Conservation (phyloP, 2,797 vertebrate species). For the Antennarius maculatus region DNA sequence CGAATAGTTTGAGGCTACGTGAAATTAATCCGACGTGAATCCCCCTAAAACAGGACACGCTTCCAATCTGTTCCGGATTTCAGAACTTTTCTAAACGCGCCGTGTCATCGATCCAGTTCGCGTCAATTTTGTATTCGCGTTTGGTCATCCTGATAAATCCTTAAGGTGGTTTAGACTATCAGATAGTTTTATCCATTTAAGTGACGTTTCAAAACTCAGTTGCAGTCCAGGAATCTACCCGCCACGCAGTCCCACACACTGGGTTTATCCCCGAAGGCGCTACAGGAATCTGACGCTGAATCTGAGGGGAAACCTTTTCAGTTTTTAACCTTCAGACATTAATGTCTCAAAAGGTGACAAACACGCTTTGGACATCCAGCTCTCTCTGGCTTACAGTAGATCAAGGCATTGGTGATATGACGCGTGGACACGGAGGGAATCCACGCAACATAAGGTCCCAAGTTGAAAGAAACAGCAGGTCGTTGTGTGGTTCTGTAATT, state of each 20-base stretch:
- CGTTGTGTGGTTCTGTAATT: slow-evolving; percentile 6
- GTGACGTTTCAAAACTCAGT: slow-evolving; percentile 16
- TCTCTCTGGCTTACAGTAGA: slow-evolving; percentile 26
- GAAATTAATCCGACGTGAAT: slow-evolving; percentile 9
- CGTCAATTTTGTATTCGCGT: neutral
- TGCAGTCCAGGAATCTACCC: slow-evolving; percentile 5
- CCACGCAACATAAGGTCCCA: slow-evolving; percentile 19
- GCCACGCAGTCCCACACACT: slow-evolving; percentile 6
- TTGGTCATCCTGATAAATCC: neutral
- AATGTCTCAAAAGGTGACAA: slow-evolving; percentile 19
- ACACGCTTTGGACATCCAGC: slow-evolving; percentile 25
- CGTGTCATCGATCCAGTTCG: neutral
- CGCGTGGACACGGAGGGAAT: slow-evolving; percentile 35
- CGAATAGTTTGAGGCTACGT: slow-evolving; percentile 7
- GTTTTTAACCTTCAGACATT: slow-evolving; percentile 55
- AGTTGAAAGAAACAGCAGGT: slow-evolving; percentile 22
- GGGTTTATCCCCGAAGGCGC: slow-evolving; percentile 29
- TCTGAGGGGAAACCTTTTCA: slow-evolving; percentile 23
- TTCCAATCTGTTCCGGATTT: neutral
- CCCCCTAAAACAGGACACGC: slow-evolving; percentile 8
- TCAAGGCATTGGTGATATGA: slow-evolving; percentile 34
- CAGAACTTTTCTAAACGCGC: slow-evolving; percentile 25
- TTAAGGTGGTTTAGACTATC: neutral
- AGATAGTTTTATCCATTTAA: slow-evolving; percentile 16
- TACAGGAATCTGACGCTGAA: slow-evolving; percentile 39